phyloP scores from a whole-genome alignment of 2,888 invertebrate genomes.

The Anodontia alba region DNA sequence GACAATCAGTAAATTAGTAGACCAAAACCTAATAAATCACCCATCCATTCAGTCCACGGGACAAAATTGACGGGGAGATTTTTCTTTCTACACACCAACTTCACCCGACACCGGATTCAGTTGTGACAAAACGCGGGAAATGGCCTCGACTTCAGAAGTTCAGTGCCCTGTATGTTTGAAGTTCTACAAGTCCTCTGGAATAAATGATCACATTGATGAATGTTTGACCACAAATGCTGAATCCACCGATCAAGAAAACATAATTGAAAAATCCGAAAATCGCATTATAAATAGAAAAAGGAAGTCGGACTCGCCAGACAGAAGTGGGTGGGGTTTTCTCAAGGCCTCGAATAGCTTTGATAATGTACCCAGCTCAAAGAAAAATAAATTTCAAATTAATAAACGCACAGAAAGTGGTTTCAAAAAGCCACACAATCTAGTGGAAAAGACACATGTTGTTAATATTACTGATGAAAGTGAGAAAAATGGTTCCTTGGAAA shows the following conservation, averaged over 20 bases:
- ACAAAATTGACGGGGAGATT: too few species aligned
- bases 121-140: not conserved
- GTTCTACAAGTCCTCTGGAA: conserved; percentile 38
- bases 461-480: not conserved
- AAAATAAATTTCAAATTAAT: not conserved
- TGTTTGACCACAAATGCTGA: conserved; percentile 22
- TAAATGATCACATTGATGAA: conserved; percentile 37
- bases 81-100: too few species aligned
- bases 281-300: conserved; percentile 30
- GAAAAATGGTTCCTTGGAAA: not conserved
- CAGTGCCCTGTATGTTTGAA: conserved; percentile 74
- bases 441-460: not conserved
- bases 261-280: not conserved
- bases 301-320: conserved; percentile 28
- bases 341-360: not conserved
- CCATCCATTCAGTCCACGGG: too few species aligned
- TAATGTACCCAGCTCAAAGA: not conserved
- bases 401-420: not conserved
- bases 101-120: not conserved
- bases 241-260: not conserved
- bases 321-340: conserved; percentile 53
- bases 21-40: too few species aligned
- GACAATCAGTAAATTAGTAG: too few species aligned
- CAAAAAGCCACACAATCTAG: not conserved
- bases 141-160: not conserved